These are phyloP conservation scores for Tapirus terrestris DNA, from an alignment of 2,113 vertebrate genomes.

Conservation along the genomic window DNA sequence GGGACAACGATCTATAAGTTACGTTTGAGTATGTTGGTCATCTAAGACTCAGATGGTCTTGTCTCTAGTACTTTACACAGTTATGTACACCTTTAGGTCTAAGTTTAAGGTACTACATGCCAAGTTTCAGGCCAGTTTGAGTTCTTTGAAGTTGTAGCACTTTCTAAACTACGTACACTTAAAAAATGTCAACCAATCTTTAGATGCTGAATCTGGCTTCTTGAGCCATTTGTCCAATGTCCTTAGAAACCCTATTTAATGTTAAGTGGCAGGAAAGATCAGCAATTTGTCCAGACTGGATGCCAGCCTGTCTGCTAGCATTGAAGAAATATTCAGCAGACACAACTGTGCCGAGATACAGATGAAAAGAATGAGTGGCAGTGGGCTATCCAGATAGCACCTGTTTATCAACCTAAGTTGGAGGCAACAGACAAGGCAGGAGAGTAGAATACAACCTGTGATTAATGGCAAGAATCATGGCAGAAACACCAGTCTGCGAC, in stretches of 20 bases:
- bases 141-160: not conserved
- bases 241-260: slow-evolving; percentile 42
- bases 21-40: not conserved
- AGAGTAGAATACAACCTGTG: slow-evolving; percentile 4
- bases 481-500: not conserved
- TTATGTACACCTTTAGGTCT: not conserved
- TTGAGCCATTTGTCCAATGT: slow-evolving; percentile 45
- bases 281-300: slow-evolving; percentile 53
- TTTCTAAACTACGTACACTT: not conserved
- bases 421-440: not conserved
- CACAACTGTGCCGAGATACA: not conserved
- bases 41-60: not conserved
- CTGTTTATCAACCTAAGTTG: slow-evolving; percentile 27
- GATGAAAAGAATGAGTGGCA: slow-evolving; percentile 46
- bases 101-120: not conserved
- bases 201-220: slow-evolving; percentile 13
- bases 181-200: slow-evolving; percentile 40
- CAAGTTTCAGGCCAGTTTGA: not conserved
- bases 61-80: slow-evolving; percentile 23
- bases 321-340: slow-evolving; percentile 20
- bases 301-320: slow-evolving; percentile 27
- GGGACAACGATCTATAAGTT: not conserved
- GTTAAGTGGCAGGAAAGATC: slow-evolving; percentile 40
- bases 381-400: not conserved
- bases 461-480: not conserved